Evolutionary conservation across 2,888 invertebrate genomes (phyloP).

Genomic region (Synergus itoensis): DNA sequence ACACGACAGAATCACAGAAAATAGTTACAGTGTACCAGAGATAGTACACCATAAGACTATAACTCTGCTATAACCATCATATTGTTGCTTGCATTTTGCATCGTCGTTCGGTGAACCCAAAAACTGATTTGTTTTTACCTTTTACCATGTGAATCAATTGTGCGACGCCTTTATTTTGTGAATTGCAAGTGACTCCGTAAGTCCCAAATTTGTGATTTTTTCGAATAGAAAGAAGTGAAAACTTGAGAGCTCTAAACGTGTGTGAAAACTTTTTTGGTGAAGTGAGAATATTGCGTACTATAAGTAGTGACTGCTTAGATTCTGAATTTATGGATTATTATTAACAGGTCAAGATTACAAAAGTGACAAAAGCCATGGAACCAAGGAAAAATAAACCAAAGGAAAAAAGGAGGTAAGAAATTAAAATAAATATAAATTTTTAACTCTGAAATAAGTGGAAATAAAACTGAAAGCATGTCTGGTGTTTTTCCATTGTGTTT

Average conservation of each 20-base stretch:
- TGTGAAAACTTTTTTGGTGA: neutral
- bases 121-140: conserved; percentile 17
- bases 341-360: neutral
- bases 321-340: neutral
- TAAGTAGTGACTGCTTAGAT: neutral
- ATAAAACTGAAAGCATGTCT: neutral
- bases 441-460: neutral
- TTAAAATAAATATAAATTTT: neutral
- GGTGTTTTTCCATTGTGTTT: conserved; percentile 12
- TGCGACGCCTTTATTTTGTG: neutral
- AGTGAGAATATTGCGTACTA: neutral
- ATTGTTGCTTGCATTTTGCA: conserved; percentile 9
- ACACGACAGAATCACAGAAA: neutral
- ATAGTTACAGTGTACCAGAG: neutral
- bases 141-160: neutral
- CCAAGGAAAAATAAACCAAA: neutral
- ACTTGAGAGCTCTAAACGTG: neutral
- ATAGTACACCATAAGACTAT: neutral
- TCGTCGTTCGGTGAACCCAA: neutral
- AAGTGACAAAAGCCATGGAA: neutral
- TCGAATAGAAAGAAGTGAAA: neutral
- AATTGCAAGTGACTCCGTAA: neutral
- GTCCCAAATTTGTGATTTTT: neutral
- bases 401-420: conserved; percentile 17
- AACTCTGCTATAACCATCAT: neutral